These are phyloP conservation scores for Macquaria australasica DNA, from an alignment of 2,113 vertebrate genomes.

Conservation along the genomic window DNA sequence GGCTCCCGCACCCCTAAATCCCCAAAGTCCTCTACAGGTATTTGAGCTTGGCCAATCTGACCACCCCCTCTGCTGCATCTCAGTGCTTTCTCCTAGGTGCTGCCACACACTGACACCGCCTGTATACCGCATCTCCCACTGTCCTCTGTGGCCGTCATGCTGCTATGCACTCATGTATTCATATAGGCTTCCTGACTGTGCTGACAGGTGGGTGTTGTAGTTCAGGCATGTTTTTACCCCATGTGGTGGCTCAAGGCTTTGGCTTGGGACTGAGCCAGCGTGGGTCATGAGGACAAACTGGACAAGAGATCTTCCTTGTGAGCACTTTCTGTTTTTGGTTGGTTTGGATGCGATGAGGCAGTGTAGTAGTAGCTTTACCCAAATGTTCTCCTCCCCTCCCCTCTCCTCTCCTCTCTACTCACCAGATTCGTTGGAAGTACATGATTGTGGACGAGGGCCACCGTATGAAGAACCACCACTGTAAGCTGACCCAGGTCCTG, in stretches of 20 bases:
- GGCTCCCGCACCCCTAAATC: slow-evolving; percentile 15
- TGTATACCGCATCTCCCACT: slow-evolving; percentile 58
- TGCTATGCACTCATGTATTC: slow-evolving; percentile 75
- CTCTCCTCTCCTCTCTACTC: not conserved
- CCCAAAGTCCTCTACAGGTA: slow-evolving; percentile 19
- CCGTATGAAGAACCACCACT: slow-evolving; percentile 99
- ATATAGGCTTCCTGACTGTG: slow-evolving; percentile 68
- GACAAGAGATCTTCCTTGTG: slow-evolving; percentile 43
- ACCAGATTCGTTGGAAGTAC: slow-evolving; percentile 98
- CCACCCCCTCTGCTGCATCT: slow-evolving; percentile 63
- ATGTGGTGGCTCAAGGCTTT: slow-evolving; percentile 29
- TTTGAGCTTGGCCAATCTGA: slow-evolving; percentile 62
- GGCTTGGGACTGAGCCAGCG: slow-evolving; percentile 36
- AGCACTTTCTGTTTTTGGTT: slow-evolving; percentile 16
- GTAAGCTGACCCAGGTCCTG: slow-evolving; percentile 97
- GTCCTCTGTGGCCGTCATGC: slow-evolving; percentile 71
- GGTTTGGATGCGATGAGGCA: not conserved
- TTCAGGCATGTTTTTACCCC: slow-evolving; percentile 33
- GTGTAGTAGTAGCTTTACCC: not conserved
- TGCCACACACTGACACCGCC: slow-evolving; percentile 60
- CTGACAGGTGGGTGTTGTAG: slow-evolving; percentile 69
- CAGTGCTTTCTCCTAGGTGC: slow-evolving; percentile 77
- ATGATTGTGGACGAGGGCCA: slow-evolving; percentile 99
- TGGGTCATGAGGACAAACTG: slow-evolving; percentile 51
- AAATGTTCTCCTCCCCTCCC: not conserved